Evolutionary conservation across 1,140 invertebrate species (phyloP), one percentile per base, ranked within the genome.

Genomic region (Heliconius hewitsoni): DNA sequence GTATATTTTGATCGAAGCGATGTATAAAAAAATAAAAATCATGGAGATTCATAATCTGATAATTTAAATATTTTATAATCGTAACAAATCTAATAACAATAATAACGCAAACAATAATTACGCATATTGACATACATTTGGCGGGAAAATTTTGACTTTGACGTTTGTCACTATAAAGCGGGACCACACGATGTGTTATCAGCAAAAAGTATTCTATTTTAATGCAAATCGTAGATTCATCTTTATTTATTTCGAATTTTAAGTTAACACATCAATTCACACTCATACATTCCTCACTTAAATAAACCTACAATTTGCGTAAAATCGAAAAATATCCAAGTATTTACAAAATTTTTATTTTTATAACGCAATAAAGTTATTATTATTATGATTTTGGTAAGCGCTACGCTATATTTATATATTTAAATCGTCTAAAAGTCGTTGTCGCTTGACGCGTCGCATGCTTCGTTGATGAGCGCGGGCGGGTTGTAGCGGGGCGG

Each of bases 391-490:
- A 66, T 66, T 66, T 66, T 66, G 60, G 60, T 66, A 66, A 66
- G 60, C 60, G 60, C 60, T 66, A 66, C 60, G 60, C 23, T 27
- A 52, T 52, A 52, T 52, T 52, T 52, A 66, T 66, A 66, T 27
- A 30, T 39, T 23, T 16, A 71, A 71, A 34, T 70, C 76, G 81
- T 74, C 73, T 91, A 95, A 82, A 95, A 95, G 84, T 95, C 94
- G 89, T 95, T 95, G 82, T 95, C 94, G 90, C 94, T 95, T 42
- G 92, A 93, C 30, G 88, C 90, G 88, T 95, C 93, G 88, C 91
- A 91, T 66, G 79, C 81, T 82, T 93, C 93, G 50, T 82, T 84
- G 60, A 93, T 90, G 34, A 90, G 86, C 18, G 83, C 83, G 57
- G 90, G 89, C 57, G 89, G 83, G 60, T 85, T 84, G 76, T 91